Base-by-base conservation (phyloP, 1,140 invertebrate genomes). In the Chrysopa pallens region DNA sequence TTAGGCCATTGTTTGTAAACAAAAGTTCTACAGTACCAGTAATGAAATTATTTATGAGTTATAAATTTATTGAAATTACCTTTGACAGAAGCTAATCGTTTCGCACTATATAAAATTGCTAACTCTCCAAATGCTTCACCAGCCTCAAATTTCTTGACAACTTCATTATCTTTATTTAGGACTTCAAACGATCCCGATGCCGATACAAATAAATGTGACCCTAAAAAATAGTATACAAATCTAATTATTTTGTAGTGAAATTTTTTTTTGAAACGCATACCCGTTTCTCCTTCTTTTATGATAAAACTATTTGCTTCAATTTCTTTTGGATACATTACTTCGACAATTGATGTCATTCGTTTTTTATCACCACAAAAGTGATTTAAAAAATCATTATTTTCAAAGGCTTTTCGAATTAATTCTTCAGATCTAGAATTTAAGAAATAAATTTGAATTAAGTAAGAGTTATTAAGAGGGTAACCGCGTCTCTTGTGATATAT, bases 121-220 rank as follows among this genome's bases (percentile, higher is more conserved):
- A 96, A 64, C 67, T 95, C 91, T 15, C 91, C 91, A 61, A 96
- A 96, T 1, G 86, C 89, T 48, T 85, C 80, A 9, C 84, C 87
- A 0, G 82, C 73, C 1, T 80, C 78, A 57, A 96, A 86, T 43
- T 67, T 77, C 38, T 35, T 42, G 29, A 90, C 72, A 9, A 80
- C 70, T 15, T 68, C 59, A 47, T 79, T 74, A 29, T 77, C 74
- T 48, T 78, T 74, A 54, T 91, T 90, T 15, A 86, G 74, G 2
- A 91, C 84, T 60, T 94, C 82, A 50, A 90, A 83, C 51, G 82
- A 74, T 11, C 91, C 90, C 46, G 84, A 76, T 6, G 76, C 80
- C 0, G 82, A 84, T 1, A 90, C 81, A 49, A 78, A 89, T 14
- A 88, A 64, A 56, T 88, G 81, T 31, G 75, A 78, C 13, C 81